Base-by-base conservation (phyloP, 64 coral and sea anemone genomes). In the Montipora foliosa region DNA sequence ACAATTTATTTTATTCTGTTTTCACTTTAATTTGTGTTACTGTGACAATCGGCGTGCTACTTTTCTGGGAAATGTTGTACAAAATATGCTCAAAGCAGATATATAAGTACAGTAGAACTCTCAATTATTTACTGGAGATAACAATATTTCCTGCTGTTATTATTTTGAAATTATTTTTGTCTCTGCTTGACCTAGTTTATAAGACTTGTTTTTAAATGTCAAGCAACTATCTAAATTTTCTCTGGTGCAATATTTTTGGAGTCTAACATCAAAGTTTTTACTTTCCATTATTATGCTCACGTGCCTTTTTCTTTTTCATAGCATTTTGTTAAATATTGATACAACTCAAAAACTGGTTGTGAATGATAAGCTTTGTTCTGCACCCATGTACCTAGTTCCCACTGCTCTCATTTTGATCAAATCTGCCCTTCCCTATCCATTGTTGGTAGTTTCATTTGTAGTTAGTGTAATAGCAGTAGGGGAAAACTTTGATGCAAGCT, bases 171-270 rank as follows among this genome's bases (percentile, higher is more conserved):
- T 74, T 64, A 37, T 82, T 82, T 62, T 64, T 76, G 19, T 44
- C 24, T 64, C 21, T 82, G 22, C 55, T 82, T 82, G 22, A 82
- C 4, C 52, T 49, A 82, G 21, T 82, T 64, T 64, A 82, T 8
- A 62, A 64, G 25, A 44, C 11, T 62, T 82, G 20, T 20, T 62
- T 20, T 62, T 82, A 64, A 60, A 37, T 57, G 60, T 82, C 62
- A 13, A 82, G 13, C 29, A 29, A 29, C 29, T 29, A 29, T 29
- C 29, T 29, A 29, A 29, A 29, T 29, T 29, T 29, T 29, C 29
- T 29, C 29, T 29, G 29, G 29, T 29, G 29, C 29, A 29, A 29
- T 29, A 29, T 29, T 29, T 29, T 29, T 29, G 29, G 29, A 29
- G 29, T 29, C 29, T 29, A 29, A 29, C 29, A 29, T 29, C 29